Conservation (phyloP, 2,888 invertebrate genomes). For the Eubasilissa splendida region DNA sequence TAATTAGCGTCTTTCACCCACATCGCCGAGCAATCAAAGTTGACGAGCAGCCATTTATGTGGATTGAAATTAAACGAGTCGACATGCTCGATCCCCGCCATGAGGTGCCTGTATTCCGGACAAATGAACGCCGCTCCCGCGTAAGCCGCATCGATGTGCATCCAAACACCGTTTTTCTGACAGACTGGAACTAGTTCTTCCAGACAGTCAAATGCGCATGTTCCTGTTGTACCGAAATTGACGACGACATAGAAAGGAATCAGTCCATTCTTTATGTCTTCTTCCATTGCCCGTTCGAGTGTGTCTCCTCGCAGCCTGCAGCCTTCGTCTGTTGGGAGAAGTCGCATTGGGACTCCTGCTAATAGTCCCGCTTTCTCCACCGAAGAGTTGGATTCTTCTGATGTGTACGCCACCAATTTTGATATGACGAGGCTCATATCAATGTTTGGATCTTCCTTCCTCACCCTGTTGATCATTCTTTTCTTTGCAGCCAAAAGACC, state of each 20-base stretch:
- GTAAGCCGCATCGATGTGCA: constrained; percentile 97
- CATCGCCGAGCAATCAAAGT: constrained; percentile 96
- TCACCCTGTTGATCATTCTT: constrained; percentile 74
- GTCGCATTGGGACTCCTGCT: constrained; percentile 83
- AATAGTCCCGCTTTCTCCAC: constrained; percentile 90
- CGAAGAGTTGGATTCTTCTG: constrained; percentile 91
- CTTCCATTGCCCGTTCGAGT: constrained; percentile 79
- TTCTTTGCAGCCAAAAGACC: constrained; percentile 86
- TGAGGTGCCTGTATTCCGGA: constrained; percentile 88
- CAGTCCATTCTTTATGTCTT: constrained; percentile 83
- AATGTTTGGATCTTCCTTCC: constrained; percentile 73
- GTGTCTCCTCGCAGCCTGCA: constrained; percentile 79
- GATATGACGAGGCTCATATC: constrained; percentile 77
- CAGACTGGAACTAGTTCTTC: constrained; percentile 86
- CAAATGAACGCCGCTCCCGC: constrained; percentile 94
- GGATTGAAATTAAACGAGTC: constrained; percentile 96
- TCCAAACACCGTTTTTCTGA: constrained; percentile 83
- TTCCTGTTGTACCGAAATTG: constrained; percentile 91
- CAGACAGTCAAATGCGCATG: constrained; percentile 90
- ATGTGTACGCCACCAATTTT: constrained; percentile 86
- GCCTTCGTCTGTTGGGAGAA: constrained; percentile 79
- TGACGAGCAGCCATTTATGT: constrained; percentile 96
- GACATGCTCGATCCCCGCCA: constrained; percentile 84
- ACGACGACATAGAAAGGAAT: constrained; percentile 91
- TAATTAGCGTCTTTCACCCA: constrained; percentile 88